These are phyloP conservation scores for Mechanitis messenoides DNA, from an alignment of 2,888 invertebrate species.

Conservation along the genomic window DNA sequence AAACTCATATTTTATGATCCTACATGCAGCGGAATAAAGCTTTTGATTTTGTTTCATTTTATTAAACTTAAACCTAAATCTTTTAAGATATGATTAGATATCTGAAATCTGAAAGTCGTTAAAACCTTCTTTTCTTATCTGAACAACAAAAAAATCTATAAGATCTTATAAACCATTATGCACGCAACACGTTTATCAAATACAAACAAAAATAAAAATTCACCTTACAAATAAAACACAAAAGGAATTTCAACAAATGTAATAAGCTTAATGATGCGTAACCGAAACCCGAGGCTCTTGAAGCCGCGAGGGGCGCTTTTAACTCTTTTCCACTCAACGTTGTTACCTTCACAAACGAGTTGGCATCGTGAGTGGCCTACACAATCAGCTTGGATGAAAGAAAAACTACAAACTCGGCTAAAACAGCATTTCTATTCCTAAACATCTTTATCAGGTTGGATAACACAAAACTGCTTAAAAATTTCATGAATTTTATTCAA, in stretches of 20 bases:
- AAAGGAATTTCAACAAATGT: conserved; percentile 29
- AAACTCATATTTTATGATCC: too few relatives aligned
- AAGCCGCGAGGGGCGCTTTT: conserved; percentile 49
- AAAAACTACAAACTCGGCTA: conserved; percentile 28
- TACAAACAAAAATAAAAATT: conserved; percentile 5
- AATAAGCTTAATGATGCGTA: conserved; percentile 41
- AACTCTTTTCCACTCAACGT: conserved; percentile 69
- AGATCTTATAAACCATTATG: background rate
- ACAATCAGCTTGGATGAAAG: conserved; percentile 44
- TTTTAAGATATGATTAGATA: too few relatives aligned
- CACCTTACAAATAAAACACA: conserved; percentile 17
- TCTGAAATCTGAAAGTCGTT: too few relatives aligned
- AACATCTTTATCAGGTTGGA: background rate
- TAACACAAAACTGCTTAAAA: conserved; percentile 4
- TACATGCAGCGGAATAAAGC: too few relatives aligned
- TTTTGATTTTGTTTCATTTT: too few relatives aligned
- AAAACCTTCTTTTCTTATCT: too few relatives aligned
- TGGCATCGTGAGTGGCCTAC: conserved; percentile 61
- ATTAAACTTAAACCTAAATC: too few relatives aligned
- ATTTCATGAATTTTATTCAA: background rate
- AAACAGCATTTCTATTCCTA: conserved; percentile 34
- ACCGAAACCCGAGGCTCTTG: conserved; percentile 36
- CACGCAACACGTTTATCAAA: background rate
- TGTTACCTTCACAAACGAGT: conserved; percentile 71
- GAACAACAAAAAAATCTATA: background rate